These are phyloP conservation scores for Malurus melanocephalus DNA, from an alignment of 2,113 vertebrate genomes.

Conservation along the genomic window DNA sequence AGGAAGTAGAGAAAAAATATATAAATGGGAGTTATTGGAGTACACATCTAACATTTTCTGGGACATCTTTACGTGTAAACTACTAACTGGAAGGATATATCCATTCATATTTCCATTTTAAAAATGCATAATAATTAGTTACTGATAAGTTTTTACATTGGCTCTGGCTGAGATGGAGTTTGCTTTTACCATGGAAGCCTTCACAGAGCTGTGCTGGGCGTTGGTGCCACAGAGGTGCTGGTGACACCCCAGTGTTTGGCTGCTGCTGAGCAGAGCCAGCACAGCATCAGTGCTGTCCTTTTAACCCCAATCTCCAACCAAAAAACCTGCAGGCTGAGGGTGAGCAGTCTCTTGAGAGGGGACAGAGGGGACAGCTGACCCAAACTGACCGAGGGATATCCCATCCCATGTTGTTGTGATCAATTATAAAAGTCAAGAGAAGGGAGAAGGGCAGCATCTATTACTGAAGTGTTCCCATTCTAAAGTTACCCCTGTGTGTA, in stretches of 20 bases:
- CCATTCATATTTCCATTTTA: not conserved
- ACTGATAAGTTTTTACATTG: too few relatives aligned
- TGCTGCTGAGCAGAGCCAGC: not conserved
- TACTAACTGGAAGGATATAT: not conserved
- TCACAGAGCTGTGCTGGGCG: not conserved
- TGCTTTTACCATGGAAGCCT: not conserved
- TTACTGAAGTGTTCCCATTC: not conserved
- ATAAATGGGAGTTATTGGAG: not conserved
- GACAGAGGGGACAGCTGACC: not conserved
- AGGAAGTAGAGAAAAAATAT: not conserved
- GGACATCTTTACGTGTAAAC: not conserved
- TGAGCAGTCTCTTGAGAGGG: not conserved
- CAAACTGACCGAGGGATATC: not conserved
- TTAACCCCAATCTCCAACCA: rapidly evolving
- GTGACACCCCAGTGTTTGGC: not conserved
- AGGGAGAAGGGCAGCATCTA: not conserved
- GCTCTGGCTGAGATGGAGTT: not conserved
- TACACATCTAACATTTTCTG: not conserved
- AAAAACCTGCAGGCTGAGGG: not conserved
- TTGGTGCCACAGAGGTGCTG: not conserved
- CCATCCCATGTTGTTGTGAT: not conserved
- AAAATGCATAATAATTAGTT: not conserved
- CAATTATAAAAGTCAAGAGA: not conserved
- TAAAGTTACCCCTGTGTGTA: not conserved
- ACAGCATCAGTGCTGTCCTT: rapidly evolving